Conservation (phyloP, 2,888 invertebrate species). For the Plebejus melissa region DNA sequence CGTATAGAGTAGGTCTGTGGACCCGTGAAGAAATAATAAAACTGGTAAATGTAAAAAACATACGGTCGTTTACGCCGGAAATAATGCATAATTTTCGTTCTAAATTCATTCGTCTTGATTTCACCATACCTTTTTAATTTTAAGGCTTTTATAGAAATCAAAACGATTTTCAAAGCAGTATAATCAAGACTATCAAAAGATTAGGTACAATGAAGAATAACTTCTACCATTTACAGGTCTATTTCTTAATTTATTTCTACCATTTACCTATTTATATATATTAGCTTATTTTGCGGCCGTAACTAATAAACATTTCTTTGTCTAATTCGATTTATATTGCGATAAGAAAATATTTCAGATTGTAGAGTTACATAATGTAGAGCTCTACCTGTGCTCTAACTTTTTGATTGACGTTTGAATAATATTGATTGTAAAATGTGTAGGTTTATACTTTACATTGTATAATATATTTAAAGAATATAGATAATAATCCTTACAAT, state of each 20-base stretch:
- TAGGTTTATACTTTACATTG: too few relatives aligned
- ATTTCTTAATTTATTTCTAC: not conserved
- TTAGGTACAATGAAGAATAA: not conserved
- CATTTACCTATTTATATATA: not conserved
- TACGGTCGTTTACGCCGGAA: too few relatives aligned
- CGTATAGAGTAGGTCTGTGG: not conserved
- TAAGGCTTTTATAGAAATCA: too few relatives aligned
- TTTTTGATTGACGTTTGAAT: not conserved
- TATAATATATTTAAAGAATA: too few relatives aligned
- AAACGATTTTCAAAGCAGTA: too few relatives aligned
- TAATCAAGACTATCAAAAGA: not conserved
- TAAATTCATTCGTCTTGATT: too few relatives aligned
- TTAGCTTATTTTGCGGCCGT: not conserved
- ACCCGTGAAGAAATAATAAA: too few relatives aligned
- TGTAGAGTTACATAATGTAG: not conserved
- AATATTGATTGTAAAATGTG: not conserved
- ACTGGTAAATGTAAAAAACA: too few relatives aligned
- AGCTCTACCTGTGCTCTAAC: not conserved
- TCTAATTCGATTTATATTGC: constrained; percentile 8
- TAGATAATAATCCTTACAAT: too few relatives aligned
- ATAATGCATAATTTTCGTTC: too few relatives aligned
- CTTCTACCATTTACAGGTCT: not conserved
- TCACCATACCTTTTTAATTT: too few relatives aligned
- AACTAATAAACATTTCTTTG: not conserved
- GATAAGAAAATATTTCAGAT: constrained; percentile 7